phyloP scores from a whole-genome alignment of 1,140 invertebrate genomes.

The Pectinophora gossypiella region DNA sequence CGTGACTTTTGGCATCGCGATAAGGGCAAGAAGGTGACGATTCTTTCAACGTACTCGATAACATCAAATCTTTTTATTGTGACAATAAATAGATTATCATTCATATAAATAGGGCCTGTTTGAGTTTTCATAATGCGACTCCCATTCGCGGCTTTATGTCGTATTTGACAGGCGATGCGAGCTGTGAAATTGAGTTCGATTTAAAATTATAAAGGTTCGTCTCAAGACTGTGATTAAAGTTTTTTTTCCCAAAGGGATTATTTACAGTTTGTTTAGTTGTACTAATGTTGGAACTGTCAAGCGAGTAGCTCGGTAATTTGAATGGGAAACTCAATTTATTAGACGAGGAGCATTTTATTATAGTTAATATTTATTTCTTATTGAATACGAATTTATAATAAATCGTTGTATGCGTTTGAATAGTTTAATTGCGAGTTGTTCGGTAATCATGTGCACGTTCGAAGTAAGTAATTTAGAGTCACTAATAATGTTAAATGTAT shows the following conservation, averaged over 20 bases:
- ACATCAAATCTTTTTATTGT: constrained; percentile 69
- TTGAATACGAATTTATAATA: no score
- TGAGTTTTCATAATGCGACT: constrained; percentile 59
- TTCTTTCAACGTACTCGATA: constrained; percentile 69
- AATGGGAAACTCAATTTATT: constrained; percentile 19
- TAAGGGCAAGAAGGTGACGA: constrained; percentile 63
- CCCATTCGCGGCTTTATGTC: constrained; percentile 66
- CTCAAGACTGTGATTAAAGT: constrained; percentile 57
- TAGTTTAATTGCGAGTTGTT: no score
- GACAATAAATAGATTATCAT: constrained; percentile 73
- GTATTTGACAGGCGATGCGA: constrained; percentile 67
- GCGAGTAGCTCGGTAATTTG: constrained; percentile 33
- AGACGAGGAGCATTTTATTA: no score
- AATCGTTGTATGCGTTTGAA: no score
- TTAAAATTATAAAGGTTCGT: constrained; percentile 64
- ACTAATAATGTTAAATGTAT: not conserved
- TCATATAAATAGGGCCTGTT: constrained; percentile 71
- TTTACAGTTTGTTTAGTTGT: constrained; percentile 64
- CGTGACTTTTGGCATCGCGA: constrained; percentile 68
- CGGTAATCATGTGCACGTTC: no score
- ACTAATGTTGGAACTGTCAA: constrained; percentile 49
- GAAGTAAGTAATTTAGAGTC: no score
- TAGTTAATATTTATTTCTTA: no score
- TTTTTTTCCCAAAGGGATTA: constrained; percentile 56
- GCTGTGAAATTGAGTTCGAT: constrained; percentile 70